Conservation (phyloP, 2,113 vertebrate species). For the Cyanoderma ruficeps region DNA sequence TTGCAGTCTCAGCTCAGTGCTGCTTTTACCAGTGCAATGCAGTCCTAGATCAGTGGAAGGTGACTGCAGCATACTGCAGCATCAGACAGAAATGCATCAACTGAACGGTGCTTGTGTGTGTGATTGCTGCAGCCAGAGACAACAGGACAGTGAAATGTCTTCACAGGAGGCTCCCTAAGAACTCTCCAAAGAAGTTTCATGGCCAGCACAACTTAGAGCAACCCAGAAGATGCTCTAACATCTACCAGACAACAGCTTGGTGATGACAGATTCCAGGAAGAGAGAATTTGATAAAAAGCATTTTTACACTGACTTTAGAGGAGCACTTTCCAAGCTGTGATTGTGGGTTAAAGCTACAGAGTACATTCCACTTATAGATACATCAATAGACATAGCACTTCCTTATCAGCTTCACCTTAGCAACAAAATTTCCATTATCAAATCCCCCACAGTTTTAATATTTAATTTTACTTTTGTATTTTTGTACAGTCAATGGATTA, state of each 20-base stretch:
- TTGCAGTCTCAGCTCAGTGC: background rate
- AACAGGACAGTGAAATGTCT: background rate
- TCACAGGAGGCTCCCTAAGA: background rate
- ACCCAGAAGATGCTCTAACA: background rate
- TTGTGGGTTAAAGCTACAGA: background rate
- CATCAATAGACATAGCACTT: background rate
- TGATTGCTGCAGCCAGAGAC: background rate
- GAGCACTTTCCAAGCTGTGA: background rate
- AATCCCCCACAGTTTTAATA: background rate
- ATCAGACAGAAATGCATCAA: background rate
- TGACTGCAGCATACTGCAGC: background rate
- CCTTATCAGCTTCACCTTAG: background rate
- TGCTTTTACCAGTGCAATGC: background rate
- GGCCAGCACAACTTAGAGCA: background rate
- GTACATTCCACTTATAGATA: background rate
- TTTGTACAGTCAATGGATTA: background rate
- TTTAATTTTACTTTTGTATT: background rate
- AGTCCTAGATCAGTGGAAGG: background rate
- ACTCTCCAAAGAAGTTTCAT: background rate
- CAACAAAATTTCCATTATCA: background rate
- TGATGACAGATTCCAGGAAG: background rate
- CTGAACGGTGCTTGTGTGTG: fast-evolving
- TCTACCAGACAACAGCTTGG: background rate
- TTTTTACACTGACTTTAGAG: background rate
- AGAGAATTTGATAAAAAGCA: background rate